Percentiles rank a stretch among this genome's conserved stretches.
Conservation (phyloP, 2,888 invertebrate species). For the Cecidostiba fungosa region DNA sequence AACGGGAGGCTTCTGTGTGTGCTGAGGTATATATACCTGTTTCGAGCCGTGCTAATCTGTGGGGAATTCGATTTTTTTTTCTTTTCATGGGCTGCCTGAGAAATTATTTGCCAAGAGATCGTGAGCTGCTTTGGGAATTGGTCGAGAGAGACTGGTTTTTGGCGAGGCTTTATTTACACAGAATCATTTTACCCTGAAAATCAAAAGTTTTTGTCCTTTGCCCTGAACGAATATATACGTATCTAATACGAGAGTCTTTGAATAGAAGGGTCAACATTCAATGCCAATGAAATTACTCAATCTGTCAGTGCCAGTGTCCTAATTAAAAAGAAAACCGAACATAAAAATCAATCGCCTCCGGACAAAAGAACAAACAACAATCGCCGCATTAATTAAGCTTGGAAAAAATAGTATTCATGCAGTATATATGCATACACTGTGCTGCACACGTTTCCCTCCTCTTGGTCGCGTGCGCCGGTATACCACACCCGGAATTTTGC, state of each 20-base stretch:
- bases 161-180: not conserved
- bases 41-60: constrained; percentile 5
- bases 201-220: not conserved
- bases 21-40: not conserved
- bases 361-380: constrained; percentile 9
- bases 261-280: not conserved
- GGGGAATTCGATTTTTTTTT: not conserved
- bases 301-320: not conserved
- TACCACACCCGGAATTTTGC: constrained; percentile 18
- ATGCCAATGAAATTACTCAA: not conserved
- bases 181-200: not conserved
- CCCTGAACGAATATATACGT: not conserved
- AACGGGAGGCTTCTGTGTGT: constrained; percentile 9
- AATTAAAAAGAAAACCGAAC: not conserved
- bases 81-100: not conserved
- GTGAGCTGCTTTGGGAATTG: constrained; percentile 1
- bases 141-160: not conserved
- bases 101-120: constrained; percentile 11
- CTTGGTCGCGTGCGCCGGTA: not conserved
- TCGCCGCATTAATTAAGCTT: not conserved
- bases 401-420: not conserved
- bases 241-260: not conserved
- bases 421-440: not conserved
- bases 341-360: not conserved
- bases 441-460: not conserved